Conservation (phyloP, 2,113 vertebrate genomes). For the Hippocampus zosterae region DNA sequence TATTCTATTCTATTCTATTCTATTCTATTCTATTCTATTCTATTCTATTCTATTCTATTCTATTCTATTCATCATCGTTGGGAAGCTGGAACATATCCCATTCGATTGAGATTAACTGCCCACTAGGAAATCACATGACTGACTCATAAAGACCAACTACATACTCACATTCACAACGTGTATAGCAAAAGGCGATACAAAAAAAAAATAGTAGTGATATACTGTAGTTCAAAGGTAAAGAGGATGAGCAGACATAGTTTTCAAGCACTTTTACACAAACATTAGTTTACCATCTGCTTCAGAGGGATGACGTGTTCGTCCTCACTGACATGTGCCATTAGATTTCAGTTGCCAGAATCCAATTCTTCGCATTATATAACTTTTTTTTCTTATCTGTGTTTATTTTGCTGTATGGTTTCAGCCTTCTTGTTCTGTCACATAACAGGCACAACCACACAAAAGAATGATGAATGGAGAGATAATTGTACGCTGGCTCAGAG, state of each 20-base stretch:
- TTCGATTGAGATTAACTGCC: too few relatives aligned
- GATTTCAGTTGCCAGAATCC: neutral
- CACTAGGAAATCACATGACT: too few relatives aligned
- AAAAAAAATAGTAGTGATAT: neutral
- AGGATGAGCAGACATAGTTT: neutral
- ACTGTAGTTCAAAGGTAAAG: neutral
- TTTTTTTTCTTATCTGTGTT: neutral
- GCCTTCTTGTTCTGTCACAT: neutral
- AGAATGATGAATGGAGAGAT: conserved; percentile 33
- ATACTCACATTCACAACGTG: too few relatives aligned
- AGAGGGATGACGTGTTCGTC: neutral
- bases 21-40: too few relatives aligned
- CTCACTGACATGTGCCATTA: conserved; percentile 4
- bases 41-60: too few relatives aligned
- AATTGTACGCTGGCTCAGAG: conserved; percentile 20
- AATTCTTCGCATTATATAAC: neutral
- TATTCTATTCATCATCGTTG: too few relatives aligned
- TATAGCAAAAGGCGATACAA: neutral
- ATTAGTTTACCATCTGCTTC: conserved; percentile 17
- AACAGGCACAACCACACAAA: conserved; percentile 5
- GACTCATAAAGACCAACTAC: too few relatives aligned
- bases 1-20: too few relatives aligned
- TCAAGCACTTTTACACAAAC: conserved; percentile 11
- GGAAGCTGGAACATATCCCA: too few relatives aligned
- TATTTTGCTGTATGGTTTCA: conserved; percentile 12